phyloP scores from a whole-genome alignment of 2,888 invertebrate genomes.

The Aspidapion aeneum region DNA sequence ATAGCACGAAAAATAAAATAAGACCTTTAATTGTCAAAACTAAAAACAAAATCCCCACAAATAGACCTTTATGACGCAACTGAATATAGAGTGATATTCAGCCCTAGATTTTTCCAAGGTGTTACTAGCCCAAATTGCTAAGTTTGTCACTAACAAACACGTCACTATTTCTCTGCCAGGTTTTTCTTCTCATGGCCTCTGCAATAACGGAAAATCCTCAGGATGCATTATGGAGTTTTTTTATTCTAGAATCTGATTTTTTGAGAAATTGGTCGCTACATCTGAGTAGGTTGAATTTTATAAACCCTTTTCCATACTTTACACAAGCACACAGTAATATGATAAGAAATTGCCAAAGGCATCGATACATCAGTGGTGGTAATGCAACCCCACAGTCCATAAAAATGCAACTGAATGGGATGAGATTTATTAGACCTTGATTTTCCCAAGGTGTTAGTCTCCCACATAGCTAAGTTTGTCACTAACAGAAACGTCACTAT shows the following conservation, averaged over 20 bases:
- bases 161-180: slow-evolving; percentile 85
- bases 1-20: slow-evolving; percentile 85
- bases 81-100: slow-evolving; percentile 75
- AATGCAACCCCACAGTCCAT: slow-evolving; percentile 88
- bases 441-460: slow-evolving; percentile 80
- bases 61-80: slow-evolving; percentile 90
- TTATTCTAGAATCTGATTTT: no score
- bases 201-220: slow-evolving; percentile 71
- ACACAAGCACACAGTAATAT: slow-evolving; percentile 87
- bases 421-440: slow-evolving; percentile 80
- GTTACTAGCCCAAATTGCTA: slow-evolving; percentile 85
- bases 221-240: slow-evolving; percentile 66
- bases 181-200: slow-evolving; percentile 66
- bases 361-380: slow-evolving; percentile 87
- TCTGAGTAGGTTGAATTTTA: slow-evolving; percentile 61
- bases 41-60: slow-evolving; percentile 67
- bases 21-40: slow-evolving; percentile 77
- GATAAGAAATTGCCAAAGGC: no score
- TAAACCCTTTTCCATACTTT: slow-evolving; percentile 91
- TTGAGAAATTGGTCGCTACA: no score
- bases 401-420: slow-evolving; percentile 77
- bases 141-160: slow-evolving; percentile 73
- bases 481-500: slow-evolving; percentile 79
- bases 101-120: slow-evolving; percentile 81
- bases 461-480: slow-evolving; percentile 82